A percentile compares a stretch with the other conserved stretches of the same genome.
Conservation (phyloP, 2,888 invertebrate genomes). For the Lissocephala sabroskyi region DNA sequence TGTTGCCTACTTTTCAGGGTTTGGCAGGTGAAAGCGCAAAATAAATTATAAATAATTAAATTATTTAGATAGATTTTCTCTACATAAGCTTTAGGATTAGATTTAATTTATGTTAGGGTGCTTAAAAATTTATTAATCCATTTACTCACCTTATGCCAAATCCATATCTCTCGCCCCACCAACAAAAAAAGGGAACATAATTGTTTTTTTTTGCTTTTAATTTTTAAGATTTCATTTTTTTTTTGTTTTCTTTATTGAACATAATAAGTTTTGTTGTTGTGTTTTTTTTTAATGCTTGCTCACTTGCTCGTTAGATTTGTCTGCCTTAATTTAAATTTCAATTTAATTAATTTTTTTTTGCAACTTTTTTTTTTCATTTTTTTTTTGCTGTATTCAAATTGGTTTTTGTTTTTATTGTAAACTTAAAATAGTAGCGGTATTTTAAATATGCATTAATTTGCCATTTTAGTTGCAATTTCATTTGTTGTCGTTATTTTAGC, state of each 20-base stretch:
- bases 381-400: slow-evolving; percentile 9
- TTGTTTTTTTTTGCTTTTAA: slow-evolving; percentile 16
- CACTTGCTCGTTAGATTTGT: slow-evolving; percentile 37
- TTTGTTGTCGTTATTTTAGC: slow-evolving; percentile 8
- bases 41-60: too few species aligned
- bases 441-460: slow-evolving; percentile 12
- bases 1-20: too few species aligned
- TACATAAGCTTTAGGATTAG: too few species aligned
- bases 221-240: slow-evolving; percentile 48
- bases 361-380: slow-evolving; percentile 8
- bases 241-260: slow-evolving; percentile 69
- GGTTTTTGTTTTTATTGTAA: slow-evolving; percentile 12
- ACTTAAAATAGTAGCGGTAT: slow-evolving; percentile 7
- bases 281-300: slow-evolving; percentile 50
- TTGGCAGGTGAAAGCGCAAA: too few species aligned
- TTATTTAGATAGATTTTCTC: too few species aligned
- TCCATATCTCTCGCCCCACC: too few species aligned
- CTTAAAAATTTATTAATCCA: too few species aligned
- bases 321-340: slow-evolving; percentile 35
- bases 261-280: slow-evolving; percentile 62
- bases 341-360: slow-evolving; percentile 26
- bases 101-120: too few species aligned
- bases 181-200: slow-evolving; percentile 3
- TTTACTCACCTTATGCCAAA: too few species aligned
- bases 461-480: slow-evolving; percentile 4